A percentile compares a stretch with the other conserved stretches of the same genome.
Evolutionary conservation across 2,113 vertebrate species (phyloP).

Genomic region (Phycodurus eques): DNA sequence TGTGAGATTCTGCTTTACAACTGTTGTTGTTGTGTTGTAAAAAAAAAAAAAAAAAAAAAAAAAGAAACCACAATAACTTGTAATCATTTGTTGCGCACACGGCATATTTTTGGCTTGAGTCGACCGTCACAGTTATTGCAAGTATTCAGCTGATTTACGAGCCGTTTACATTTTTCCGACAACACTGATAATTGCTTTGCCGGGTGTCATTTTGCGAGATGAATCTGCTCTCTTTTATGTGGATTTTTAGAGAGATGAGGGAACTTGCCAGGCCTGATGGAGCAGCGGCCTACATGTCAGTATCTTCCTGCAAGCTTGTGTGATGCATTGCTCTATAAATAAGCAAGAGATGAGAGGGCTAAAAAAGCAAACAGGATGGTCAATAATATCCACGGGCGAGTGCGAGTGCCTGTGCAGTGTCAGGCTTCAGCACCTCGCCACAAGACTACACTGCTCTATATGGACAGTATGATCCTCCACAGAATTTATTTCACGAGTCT

Average conservation of each 20-base stretch:
- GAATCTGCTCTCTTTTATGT: constrained; percentile 23
- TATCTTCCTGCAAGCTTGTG: constrained; percentile 37
- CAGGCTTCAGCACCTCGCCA: constrained; percentile 37
- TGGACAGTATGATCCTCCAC: constrained; percentile 39
- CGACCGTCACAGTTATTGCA: constrained; percentile 51
- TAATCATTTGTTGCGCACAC: constrained; percentile 11
- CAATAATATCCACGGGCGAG: constrained; percentile 51
- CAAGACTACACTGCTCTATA: constrained; percentile 25
- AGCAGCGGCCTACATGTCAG: constrained; percentile 49
- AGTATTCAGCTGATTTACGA: constrained; percentile 41
- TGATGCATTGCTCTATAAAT: constrained; percentile 71
- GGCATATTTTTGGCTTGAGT: constrained; percentile 40
- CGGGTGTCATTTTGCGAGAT: constrained; percentile 13
- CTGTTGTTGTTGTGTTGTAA: not conserved
- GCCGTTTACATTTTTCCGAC: constrained; percentile 20
- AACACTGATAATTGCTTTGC: constrained; percentile 18
- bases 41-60: not conserved
- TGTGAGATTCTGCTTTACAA: not conserved
- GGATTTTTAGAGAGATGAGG: constrained; percentile 8
- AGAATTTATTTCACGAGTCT: constrained; percentile 25
- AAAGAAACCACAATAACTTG: not conserved
- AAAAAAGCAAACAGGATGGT: constrained; percentile 64
- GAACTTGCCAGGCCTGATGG: constrained; percentile 38
- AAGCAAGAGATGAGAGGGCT: constrained; percentile 61
- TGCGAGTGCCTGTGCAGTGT: constrained; percentile 22